Conservation (phyloP, 1,140 invertebrate species). For the Cataglyphis hispanica region DNA sequence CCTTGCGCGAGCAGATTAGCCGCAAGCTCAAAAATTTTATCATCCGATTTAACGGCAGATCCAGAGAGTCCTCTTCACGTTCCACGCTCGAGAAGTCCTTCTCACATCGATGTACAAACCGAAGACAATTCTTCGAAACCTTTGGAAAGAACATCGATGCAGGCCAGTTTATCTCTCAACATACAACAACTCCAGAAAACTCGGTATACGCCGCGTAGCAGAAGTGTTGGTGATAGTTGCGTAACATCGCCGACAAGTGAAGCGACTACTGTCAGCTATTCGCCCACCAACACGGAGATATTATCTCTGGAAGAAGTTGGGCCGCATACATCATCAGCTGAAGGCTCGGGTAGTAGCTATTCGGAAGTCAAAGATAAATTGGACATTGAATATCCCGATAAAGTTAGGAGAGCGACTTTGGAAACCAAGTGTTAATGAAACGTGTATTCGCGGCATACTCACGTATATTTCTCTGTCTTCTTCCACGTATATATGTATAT, state of each 20-base stretch:
- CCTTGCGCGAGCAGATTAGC: slow-evolving; percentile 84
- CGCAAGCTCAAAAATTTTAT: slow-evolving; percentile 84
- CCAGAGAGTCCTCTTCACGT: slow-evolving; percentile 82
- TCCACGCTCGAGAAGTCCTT: slow-evolving; percentile 79
- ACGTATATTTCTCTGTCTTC: slow-evolving; percentile 37
- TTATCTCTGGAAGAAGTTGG: slow-evolving; percentile 79
- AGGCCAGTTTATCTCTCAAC: slow-evolving; percentile 78
- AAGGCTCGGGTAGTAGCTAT: slow-evolving; percentile 64
- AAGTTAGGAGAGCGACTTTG: slow-evolving; percentile 75
- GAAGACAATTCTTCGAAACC: slow-evolving; percentile 48
- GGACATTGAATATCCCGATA: slow-evolving; percentile 71
- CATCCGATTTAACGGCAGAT: slow-evolving; percentile 76
- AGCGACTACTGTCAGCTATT: slow-evolving; percentile 81
- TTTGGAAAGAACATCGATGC: slow-evolving; percentile 73
- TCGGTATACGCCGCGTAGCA: slow-evolving; percentile 75
- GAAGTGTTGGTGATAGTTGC: slow-evolving; percentile 81
- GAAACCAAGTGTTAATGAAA: slow-evolving; percentile 81
- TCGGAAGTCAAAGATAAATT: slow-evolving; percentile 70
- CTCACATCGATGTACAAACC: slow-evolving; percentile 56
- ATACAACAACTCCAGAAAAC: slow-evolving; percentile 77
- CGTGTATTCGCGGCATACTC: slow-evolving; percentile 16
- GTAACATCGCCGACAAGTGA: slow-evolving; percentile 83
- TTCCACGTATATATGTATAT: slow-evolving; percentile 65
- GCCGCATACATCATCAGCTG: slow-evolving; percentile 64
- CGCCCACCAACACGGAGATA: slow-evolving; percentile 80